phyloP scores from a whole-genome alignment of 2,888 invertebrate species.

The Pyrochroa serraticornis region DNA sequence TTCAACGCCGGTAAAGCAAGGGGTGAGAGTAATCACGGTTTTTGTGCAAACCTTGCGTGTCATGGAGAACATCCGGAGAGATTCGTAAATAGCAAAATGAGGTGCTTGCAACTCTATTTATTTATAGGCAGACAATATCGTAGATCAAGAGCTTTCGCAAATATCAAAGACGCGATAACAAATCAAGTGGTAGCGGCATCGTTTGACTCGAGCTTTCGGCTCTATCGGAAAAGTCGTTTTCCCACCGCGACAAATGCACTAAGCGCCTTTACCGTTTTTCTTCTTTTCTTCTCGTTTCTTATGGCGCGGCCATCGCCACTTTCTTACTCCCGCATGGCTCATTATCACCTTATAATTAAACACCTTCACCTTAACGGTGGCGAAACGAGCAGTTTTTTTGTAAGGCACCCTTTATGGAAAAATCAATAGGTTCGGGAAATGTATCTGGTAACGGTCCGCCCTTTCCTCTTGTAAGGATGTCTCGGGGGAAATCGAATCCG shows the following conservation, averaged over 20 bases:
- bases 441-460: slow-evolving; percentile 29
- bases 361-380: slow-evolving; percentile 23
- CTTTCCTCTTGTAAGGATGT: slow-evolving; percentile 29
- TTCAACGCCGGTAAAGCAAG: too few relatives aligned
- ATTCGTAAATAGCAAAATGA: too few relatives aligned
- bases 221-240: too few relatives aligned
- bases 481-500: slow-evolving; percentile 35
- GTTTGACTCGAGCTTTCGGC: too few relatives aligned
- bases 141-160: too few relatives aligned
- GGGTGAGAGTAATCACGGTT: too few relatives aligned
- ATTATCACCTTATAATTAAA: slow-evolving; percentile 37
- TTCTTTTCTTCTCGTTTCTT: slow-evolving; percentile 1
- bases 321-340: slow-evolving; percentile 25
- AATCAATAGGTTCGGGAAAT: slow-evolving; percentile 33
- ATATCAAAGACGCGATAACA: too few relatives aligned
- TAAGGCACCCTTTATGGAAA: slow-evolving; percentile 29
- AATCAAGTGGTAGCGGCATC: too few relatives aligned
- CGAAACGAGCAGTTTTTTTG: slow-evolving; percentile 12
- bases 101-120: too few relatives aligned
- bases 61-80: too few relatives aligned
- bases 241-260: not conserved
- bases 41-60: too few relatives aligned
- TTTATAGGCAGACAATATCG: too few relatives aligned
- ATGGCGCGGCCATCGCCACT: not conserved
- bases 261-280: slow-evolving; percentile 8